Evolutionary conservation across 2,113 vertebrate genomes (phyloP).

Genomic region (Leiothrix lutea): DNA sequence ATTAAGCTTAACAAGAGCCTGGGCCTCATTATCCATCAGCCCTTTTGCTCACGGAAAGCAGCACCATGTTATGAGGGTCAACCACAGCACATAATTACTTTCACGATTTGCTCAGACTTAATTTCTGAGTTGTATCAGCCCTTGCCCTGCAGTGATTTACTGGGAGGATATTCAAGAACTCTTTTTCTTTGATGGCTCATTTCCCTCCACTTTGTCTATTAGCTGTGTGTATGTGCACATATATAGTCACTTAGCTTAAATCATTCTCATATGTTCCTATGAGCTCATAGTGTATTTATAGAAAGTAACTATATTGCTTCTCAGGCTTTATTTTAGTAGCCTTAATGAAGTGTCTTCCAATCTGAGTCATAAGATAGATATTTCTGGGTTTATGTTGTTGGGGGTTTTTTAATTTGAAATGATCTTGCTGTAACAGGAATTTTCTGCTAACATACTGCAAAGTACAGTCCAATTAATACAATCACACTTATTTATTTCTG

Average conservation of each 20-base stretch:
- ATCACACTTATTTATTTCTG: background rate
- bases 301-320: background rate
- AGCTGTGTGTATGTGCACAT: background rate
- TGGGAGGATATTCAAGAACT: background rate
- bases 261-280: constrained; percentile 5
- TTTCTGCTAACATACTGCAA: background rate
- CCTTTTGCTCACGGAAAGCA: background rate
- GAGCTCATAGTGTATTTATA: background rate
- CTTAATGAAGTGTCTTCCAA: background rate
- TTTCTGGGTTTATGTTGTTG: background rate
- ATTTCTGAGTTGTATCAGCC: background rate
- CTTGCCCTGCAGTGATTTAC: background rate
- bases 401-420: background rate
- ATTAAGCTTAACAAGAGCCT: background rate
- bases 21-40: fast-evolving
- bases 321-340: background rate
- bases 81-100: background rate
- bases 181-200: background rate
- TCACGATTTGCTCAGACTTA: background rate
- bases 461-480: background rate
- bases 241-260: background rate
- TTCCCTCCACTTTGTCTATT: background rate
- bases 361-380: background rate
- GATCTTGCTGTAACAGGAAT: background rate
- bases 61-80: background rate